phyloP scores from a whole-genome alignment of 2,113 vertebrate genomes.

The Megaleporinus macrocephalus region DNA sequence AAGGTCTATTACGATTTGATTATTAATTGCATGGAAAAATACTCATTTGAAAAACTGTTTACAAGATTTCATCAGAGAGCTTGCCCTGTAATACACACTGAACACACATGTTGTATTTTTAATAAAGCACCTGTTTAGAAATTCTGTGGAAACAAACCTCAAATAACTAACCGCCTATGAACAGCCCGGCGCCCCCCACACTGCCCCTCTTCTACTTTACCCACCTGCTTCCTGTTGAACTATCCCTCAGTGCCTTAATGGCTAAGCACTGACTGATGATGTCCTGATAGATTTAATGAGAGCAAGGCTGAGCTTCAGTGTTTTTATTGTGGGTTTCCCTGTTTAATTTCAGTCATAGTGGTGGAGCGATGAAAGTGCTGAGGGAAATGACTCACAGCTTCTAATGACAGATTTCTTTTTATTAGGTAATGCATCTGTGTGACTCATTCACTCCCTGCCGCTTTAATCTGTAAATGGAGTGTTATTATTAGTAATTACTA shows the following conservation, averaged over 20 bases:
- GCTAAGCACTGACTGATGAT: conserved; percentile 52
- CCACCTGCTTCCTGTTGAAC: conserved; percentile 37
- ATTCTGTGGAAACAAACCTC: too few relatives aligned
- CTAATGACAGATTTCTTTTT: conserved; percentile 13
- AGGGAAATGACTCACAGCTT: conserved; percentile 21
- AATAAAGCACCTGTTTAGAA: too few relatives aligned
- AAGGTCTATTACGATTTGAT: too few relatives aligned
- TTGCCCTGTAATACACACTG: too few relatives aligned
- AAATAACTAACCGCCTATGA: not conserved
- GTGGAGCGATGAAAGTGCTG: conserved; percentile 35
- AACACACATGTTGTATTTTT: too few relatives aligned
- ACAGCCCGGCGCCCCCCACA: not conserved
- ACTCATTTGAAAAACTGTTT: too few relatives aligned
- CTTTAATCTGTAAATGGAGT: not conserved
- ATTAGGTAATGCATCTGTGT: not conserved
- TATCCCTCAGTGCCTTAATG: conserved; percentile 31
- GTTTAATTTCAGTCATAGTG: conserved; percentile 40
- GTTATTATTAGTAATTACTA: not conserved
- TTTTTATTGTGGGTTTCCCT: conserved; percentile 10
- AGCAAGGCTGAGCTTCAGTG: conserved; percentile 13
- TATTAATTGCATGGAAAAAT: too few relatives aligned
- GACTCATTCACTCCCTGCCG: not conserved
- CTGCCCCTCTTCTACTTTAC: not conserved
- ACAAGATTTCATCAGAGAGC: too few relatives aligned
- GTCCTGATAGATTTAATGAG: conserved; percentile 1